These are phyloP conservation scores for Acanthacorydalis orientalis DNA, from an alignment of 2,888 invertebrate genomes.

Conservation along the genomic window DNA sequence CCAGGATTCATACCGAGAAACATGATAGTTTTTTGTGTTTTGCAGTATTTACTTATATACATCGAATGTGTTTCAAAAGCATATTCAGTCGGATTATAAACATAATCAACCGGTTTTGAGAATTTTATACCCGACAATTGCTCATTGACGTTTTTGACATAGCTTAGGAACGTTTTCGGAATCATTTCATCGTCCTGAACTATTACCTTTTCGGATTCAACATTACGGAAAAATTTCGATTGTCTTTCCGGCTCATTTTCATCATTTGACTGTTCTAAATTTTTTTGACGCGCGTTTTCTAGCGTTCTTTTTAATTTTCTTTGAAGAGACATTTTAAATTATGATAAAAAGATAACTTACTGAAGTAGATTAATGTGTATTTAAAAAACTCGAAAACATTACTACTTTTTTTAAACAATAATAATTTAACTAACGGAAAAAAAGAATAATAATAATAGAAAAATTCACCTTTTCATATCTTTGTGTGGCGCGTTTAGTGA, in stretches of 20 bases:
- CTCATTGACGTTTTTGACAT: constrained; percentile 25
- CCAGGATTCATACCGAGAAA: constrained; percentile 93
- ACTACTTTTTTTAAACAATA: no score
- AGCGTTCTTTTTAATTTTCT: not conserved
- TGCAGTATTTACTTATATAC: constrained; percentile 57
- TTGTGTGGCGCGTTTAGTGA: no score
- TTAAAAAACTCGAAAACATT: no score
- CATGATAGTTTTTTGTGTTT: constrained; percentile 48
- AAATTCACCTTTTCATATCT: no score
- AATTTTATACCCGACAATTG: constrained; percentile 30
- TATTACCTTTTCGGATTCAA: not conserved
- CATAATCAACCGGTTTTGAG: constrained; percentile 33
- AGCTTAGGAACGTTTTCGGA: constrained; percentile 14
- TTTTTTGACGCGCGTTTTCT: not conserved
- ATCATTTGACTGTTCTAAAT: not conserved
- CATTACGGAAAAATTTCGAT: not conserved
- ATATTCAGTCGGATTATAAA: constrained; percentile 79
- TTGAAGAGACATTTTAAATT: not conserved
- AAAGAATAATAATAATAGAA: no score
- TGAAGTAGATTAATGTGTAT: no score
- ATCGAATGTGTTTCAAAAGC: constrained; percentile 60
- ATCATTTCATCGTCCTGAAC: constrained; percentile 4
- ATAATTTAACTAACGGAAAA: no score
- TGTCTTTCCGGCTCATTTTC: not conserved
- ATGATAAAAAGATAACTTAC: no score